Evolutionary conservation across 2,797 vertebrate species (phyloP), one percentile per base, ranked within the genome.

Genomic region (Allobates femoralis): DNA sequence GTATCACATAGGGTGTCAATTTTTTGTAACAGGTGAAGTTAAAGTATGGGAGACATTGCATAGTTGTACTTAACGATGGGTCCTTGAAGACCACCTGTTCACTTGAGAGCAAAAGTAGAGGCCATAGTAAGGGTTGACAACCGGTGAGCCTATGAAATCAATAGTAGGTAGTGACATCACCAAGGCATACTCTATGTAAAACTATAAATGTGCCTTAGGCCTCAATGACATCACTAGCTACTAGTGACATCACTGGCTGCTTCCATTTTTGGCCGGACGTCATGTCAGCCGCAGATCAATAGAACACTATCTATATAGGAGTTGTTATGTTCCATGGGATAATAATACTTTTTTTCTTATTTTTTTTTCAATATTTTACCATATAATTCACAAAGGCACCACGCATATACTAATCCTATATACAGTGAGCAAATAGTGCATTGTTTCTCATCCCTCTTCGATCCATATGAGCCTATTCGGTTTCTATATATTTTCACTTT

Each of bases 391-490:
- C 50, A 79, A 79, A 80, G 77, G 84, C 75, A 66, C 75, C 64
- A 60, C 55, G 64, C 69, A 53, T 79, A 79, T 60, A 71, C 34
- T 64, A 60, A 51, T 51, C 46, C 74, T 79, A 87, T 79, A 74
- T 60, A 83, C 78, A 81, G 21, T 74, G 66, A 73, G 51, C 55
- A 84, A 75, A 84, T 87, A 87, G 84, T 87, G 83, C 85, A 85
- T 86, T 84, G 64, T 69, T 81, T 64, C 73, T 76, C 28, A 66
- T 84, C 85, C 75, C 79, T 85, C 79, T 74, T 83, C 58, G 58
- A 78, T 77, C 80, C 74, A 41, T 41, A 66, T 28, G 80, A 83
- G 86, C 81, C 78, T 81, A 37, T 62, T 46, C 28, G 8, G 28
- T 55, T 37, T 56, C 58, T 55, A 62, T 77, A 77, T 58, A 83